These are phyloP conservation scores for Panulirus ornatus DNA, from an alignment of 1,140 invertebrate genomes.

Conservation along the genomic window DNA sequence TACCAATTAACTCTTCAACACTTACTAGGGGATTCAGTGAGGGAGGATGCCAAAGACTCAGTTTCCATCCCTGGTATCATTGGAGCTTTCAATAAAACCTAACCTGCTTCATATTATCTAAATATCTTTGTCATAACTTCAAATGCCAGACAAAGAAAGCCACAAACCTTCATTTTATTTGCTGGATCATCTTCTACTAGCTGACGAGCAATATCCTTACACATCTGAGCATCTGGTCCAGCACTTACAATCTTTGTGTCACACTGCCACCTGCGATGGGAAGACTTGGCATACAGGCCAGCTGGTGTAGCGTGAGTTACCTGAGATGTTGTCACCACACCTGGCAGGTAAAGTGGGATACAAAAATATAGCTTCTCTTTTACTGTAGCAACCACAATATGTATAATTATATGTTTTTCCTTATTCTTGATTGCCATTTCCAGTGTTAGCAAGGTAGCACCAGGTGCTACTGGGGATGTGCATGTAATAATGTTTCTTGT, in stretches of 20 bases:
- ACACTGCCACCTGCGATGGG: constrained; percentile 87
- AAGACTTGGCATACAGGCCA: constrained; percentile 88
- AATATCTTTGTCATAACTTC: not conserved
- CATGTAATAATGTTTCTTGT: too few species aligned
- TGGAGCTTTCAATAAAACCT: too few species aligned
- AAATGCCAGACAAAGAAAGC: not conserved
- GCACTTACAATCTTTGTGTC: constrained; percentile 78
- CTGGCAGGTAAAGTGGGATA: constrained; percentile 78
- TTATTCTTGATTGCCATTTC: too few species aligned
- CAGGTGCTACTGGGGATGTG: too few species aligned
- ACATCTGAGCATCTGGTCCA: constrained; percentile 8
- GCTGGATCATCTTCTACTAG: constrained; percentile 76
- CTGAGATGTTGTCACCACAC: constrained; percentile 93
- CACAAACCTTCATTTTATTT: constrained; percentile 51
- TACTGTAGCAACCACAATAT: too few species aligned
- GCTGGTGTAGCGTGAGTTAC: constrained; percentile 95
- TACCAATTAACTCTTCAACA: too few species aligned
- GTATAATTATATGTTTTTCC: too few species aligned
- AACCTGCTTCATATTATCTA: too few species aligned
- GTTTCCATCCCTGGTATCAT: too few species aligned
- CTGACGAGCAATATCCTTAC: constrained; percentile 76
- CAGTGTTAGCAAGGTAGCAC: too few species aligned
- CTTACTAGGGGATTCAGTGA: too few species aligned
- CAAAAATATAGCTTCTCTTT: not conserved
- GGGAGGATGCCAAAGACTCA: too few species aligned